These are phyloP conservation scores for Halichoerus grypus DNA, from an alignment of 2,113 vertebrate genomes.

Conservation along the genomic window DNA sequence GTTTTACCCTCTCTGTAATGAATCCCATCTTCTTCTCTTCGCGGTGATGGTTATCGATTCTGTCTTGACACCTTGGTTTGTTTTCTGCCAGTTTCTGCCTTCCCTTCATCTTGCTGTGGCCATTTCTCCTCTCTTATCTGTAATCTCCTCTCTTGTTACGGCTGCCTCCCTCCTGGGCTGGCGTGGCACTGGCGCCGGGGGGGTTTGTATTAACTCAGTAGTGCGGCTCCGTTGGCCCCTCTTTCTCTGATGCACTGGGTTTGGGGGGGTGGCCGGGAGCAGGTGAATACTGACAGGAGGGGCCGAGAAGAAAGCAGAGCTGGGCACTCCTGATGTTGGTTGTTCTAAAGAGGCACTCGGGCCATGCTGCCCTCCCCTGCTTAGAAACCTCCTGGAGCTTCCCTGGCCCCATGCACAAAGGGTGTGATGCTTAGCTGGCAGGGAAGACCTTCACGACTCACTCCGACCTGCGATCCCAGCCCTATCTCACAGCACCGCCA, in stretches of 20 bases:
- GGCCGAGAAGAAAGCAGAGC: fast-evolving
- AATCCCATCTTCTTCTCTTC: conserved; percentile 78
- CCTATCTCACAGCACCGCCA: neutral
- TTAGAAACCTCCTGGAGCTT: neutral
- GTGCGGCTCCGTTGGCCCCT: neutral
- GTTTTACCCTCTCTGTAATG: conserved; percentile 79
- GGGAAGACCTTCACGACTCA: neutral
- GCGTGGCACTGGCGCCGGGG: fast-evolving
- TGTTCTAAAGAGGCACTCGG: neutral
- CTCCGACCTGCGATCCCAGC: neutral
- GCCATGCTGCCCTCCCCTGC: neutral
- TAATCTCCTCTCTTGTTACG: conserved; percentile 69
- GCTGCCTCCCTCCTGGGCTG: conserved; percentile 1
- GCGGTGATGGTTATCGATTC: conserved; percentile 77
- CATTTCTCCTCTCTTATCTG: conserved; percentile 77
- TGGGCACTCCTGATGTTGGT: fast-evolving
- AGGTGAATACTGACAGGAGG: neutral
- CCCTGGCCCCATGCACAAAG: neutral
- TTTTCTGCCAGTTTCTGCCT: conserved; percentile 76
- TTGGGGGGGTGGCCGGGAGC: neutral
- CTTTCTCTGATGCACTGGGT: neutral
- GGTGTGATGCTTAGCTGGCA: neutral
- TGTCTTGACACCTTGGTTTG: conserved; percentile 78
- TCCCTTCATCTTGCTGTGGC: conserved; percentile 69
- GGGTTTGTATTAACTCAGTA: neutral